phyloP scores from a whole-genome alignment of 1,140 invertebrate genomes.

The Drosophila kikkawai region DNA sequence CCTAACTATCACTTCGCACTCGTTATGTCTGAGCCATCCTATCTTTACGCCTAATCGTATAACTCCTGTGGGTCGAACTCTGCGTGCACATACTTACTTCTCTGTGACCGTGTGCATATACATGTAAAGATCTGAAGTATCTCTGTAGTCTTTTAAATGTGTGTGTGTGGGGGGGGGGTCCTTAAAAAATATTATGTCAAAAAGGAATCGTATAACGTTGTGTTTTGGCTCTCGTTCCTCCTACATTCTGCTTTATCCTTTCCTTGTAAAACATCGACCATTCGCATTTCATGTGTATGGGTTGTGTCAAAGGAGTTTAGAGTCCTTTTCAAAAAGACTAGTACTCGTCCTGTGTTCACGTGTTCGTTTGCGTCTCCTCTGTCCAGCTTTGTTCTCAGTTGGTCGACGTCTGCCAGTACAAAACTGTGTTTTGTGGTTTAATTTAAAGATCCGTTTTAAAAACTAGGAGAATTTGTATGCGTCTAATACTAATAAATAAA shows the following conservation, averaged over 20 bases:
- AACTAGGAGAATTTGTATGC: slow-evolving; percentile 69
- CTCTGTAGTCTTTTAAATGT: slow-evolving; percentile 50
- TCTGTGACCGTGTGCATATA: slow-evolving; percentile 18
- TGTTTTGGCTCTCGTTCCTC: slow-evolving; percentile 64
- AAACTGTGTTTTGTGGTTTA: slow-evolving; percentile 62
- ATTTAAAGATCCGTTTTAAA: slow-evolving; percentile 52
- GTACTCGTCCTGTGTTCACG: slow-evolving; percentile 62
- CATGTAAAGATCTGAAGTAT: slow-evolving; percentile 43
- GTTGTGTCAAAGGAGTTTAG: slow-evolving; percentile 77
- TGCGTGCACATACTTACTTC: background rate
- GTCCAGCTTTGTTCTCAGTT: slow-evolving; percentile 25
- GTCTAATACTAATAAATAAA: slow-evolving; percentile 55
- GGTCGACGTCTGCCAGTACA: slow-evolving; percentile 35
- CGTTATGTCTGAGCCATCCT: slow-evolving; percentile 40
- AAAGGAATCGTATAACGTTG: slow-evolving; percentile 81
- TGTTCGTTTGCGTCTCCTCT: slow-evolving; percentile 16
- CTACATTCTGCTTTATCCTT: slow-evolving; percentile 11
- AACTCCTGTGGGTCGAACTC: slow-evolving; percentile 49
- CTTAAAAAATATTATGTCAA: slow-evolving; percentile 61
- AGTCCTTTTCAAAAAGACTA: slow-evolving; percentile 85
- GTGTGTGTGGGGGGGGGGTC: slow-evolving; percentile 20
- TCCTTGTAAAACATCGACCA: slow-evolving; percentile 35
- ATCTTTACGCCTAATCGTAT: slow-evolving; percentile 67
- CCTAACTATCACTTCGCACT: slow-evolving; percentile 32
- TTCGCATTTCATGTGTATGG: slow-evolving; percentile 56